Evolutionary conservation across 2,797 vertebrate species (phyloP).

Genomic region (Champsocephalus gunnari): DNA sequence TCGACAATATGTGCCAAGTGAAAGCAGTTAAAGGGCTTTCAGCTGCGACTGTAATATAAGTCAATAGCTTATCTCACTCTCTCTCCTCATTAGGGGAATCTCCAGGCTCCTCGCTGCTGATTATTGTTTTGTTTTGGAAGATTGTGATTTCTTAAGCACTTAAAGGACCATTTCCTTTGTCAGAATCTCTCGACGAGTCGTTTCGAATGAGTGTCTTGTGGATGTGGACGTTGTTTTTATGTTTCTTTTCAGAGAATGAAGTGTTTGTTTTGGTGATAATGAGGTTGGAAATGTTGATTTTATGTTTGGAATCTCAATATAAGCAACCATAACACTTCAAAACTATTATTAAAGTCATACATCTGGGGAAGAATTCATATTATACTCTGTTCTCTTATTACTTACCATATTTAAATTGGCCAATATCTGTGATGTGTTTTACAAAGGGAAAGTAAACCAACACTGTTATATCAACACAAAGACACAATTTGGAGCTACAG

Average conservation of each 20-base stretch:
- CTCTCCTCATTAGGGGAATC: conserved; percentile 76
- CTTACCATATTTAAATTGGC: not conserved
- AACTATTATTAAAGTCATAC: conserved; percentile 26
- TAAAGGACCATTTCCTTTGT: conserved; percentile 70
- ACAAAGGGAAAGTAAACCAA: not conserved
- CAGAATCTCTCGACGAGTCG: conserved; percentile 52
- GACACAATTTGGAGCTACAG: not conserved
- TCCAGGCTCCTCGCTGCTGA: conserved; percentile 58
- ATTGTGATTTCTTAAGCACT: conserved; percentile 70
- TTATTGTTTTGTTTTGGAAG: conserved; percentile 75
- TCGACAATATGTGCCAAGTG: conserved; percentile 48
- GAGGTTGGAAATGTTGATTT: conserved; percentile 26
- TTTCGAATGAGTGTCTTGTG: conserved; percentile 45
- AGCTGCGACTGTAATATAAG: conserved; percentile 66
- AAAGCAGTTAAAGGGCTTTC: conserved; percentile 71
- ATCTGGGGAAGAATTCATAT: conserved; percentile 1
- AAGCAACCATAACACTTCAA: conserved; percentile 1
- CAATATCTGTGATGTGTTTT: not conserved
- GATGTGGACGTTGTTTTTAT: conserved; percentile 41
- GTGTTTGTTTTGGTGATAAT: conserved; percentile 49
- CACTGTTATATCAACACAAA: not conserved
- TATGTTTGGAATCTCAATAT: conserved; percentile 11
- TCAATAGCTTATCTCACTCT: conserved; percentile 67
- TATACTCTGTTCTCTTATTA: not conserved
- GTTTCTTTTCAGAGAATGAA: conserved; percentile 35